A percentile compares a stretch with the other conserved stretches of the same genome.
Conservation (phyloP, 2,113 vertebrate genomes). For the Oryzias celebensis region DNA sequence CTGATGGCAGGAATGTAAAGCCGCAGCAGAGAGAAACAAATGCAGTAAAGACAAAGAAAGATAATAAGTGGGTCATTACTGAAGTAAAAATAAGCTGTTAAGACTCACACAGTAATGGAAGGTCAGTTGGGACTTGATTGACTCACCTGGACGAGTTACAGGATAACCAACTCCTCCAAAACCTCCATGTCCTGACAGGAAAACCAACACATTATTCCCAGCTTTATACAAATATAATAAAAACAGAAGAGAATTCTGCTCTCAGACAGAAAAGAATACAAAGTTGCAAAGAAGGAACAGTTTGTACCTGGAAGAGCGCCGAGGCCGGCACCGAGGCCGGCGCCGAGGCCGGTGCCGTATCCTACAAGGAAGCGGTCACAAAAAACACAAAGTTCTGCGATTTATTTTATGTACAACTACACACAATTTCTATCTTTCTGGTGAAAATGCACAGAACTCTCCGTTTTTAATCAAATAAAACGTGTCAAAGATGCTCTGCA, state of each 20-base stretch:
- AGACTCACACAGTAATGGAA: not conserved
- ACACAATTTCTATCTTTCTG: no score
- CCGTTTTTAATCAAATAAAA: no score
- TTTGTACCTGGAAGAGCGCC: conserved; percentile 59
- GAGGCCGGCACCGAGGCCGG: conserved; percentile 21
- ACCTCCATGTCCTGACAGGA: conserved; percentile 66
- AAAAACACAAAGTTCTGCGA: not conserved
- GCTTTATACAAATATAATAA: not conserved
- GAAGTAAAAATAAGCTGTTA: not conserved
- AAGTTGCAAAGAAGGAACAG: not conserved
- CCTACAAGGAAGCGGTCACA: conserved; percentile 41
- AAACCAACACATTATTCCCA: conserved; percentile 29
- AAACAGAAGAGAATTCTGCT: not conserved
- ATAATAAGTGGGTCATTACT: no score
- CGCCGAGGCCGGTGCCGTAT: conserved; percentile 30
- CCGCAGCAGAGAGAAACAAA: no score
- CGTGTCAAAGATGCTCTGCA: no score
- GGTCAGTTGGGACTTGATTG: conserved; percentile 3
- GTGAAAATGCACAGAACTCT: no score
- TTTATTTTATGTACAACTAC: not conserved
- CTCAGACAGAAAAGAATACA: not conserved
- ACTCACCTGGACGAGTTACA: conserved; percentile 62
- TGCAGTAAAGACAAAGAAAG: no score
- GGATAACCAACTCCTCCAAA: conserved; percentile 47
- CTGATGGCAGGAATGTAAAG: no score